Percentiles rank a stretch among this genome's conserved stretches.
Evolutionary conservation across 1,140 invertebrate species (phyloP).

Genomic region (Psix sp.): DNA sequence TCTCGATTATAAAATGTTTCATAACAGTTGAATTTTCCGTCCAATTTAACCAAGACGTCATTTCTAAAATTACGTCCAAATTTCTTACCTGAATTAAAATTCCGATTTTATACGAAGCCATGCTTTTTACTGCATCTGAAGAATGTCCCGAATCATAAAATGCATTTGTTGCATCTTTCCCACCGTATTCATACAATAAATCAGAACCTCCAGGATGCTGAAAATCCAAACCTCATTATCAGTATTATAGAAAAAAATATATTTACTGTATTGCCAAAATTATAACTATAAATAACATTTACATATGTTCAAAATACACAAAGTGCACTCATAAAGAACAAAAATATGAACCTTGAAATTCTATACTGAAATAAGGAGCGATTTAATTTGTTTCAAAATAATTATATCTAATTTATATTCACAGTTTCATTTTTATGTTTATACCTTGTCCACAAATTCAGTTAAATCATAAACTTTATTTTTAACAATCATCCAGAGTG

Average conservation of each 20-base stretch:
- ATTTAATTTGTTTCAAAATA: background rate
- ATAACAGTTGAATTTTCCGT: background rate
- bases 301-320: no score
- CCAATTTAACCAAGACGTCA: background rate
- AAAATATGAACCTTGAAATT: no score
- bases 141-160: constrained; percentile 83
- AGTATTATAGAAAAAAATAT: background rate
- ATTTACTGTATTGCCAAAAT: background rate
- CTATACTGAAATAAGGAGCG: background rate
- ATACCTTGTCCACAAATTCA: constrained; percentile 78
- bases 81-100: constrained; percentile 77
- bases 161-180: constrained; percentile 80
- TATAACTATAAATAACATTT: background rate
- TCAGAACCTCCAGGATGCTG: constrained; percentile 83
- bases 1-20: no score
- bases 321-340: no score
- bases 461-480: constrained; percentile 83
- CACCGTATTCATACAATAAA: constrained; percentile 80
- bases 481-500: constrained; percentile 81
- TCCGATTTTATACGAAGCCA: constrained; percentile 82
- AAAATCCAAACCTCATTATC: constrained; percentile 25
- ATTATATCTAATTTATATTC: background rate
- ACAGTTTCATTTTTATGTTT: constrained; percentile 2
- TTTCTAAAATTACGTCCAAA: constrained; percentile 1
- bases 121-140: constrained; percentile 78